Conservation (phyloP, 2,113 vertebrate genomes). For the Chamaea fasciata region DNA sequence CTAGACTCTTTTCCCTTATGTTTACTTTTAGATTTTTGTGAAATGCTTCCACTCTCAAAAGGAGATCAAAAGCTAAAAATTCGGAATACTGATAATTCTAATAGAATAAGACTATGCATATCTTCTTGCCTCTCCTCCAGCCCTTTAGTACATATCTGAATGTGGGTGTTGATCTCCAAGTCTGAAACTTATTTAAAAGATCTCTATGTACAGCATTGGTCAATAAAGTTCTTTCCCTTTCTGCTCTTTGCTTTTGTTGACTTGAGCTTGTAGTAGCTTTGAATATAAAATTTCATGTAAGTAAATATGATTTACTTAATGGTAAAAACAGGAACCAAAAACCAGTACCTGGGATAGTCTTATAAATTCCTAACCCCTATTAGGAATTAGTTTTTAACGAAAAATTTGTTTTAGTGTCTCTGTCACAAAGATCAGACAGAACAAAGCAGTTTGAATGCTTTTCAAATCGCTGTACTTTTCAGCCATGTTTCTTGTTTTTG, state of each 20-base stretch:
- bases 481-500: background rate
- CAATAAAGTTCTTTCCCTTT: background rate
- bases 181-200: background rate
- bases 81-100: background rate
- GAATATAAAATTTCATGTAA: background rate
- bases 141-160: background rate
- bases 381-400: background rate
- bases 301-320: background rate
- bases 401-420: background rate
- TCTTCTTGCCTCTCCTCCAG: rapidly evolving
- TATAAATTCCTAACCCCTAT: background rate
- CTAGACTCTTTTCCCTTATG: background rate
- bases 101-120: no score
- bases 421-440: background rate
- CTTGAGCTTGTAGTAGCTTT: background rate
- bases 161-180: background rate
- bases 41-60: background rate
- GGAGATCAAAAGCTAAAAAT: background rate
- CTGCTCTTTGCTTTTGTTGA: background rate
- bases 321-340: background rate
- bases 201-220: background rate
- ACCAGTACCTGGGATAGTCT: background rate
- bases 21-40: background rate
- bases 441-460: background rate
- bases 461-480: background rate